Evolutionary conservation across 2,113 vertebrate species (phyloP).

Genomic region (Ursus arctos): DNA sequence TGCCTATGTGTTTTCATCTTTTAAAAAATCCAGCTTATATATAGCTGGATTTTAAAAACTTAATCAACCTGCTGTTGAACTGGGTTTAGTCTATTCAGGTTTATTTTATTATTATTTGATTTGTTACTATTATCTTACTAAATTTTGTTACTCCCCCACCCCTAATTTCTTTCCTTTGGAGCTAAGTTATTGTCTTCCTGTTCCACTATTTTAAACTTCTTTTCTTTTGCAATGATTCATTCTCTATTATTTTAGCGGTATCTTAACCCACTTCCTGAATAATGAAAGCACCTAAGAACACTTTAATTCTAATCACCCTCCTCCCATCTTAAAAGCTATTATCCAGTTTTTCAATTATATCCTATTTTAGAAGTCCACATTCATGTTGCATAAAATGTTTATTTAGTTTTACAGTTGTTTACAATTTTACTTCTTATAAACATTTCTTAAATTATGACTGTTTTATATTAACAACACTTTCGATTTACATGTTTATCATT

Average conservation of each 20-base stretch:
- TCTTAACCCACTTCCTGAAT: background rate
- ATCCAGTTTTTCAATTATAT: slow-evolving; percentile 20
- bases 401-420: slow-evolving; percentile 54
- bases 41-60: background rate
- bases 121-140: background rate
- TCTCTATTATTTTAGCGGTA: background rate
- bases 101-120: background rate
- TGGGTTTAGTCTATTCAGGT: background rate
- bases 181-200: background rate
- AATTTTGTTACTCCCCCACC: background rate
- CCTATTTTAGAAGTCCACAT: slow-evolving; percentile 44
- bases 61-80: background rate
- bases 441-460: background rate
- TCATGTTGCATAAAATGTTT: slow-evolving; percentile 60
- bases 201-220: background rate
- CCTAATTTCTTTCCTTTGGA: background rate
- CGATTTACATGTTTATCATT: slow-evolving; percentile 34
- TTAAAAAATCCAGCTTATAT: background rate
- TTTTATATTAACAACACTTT: slow-evolving; percentile 46
- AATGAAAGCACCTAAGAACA: slow-evolving; percentile 14
- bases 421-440: slow-evolving; percentile 58
- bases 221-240: background rate
- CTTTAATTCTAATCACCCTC: background rate
- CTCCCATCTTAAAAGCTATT: background rate
- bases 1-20: background rate